Conservation (phyloP, 2,113 vertebrate species). For the Spea multiplicata region DNA sequence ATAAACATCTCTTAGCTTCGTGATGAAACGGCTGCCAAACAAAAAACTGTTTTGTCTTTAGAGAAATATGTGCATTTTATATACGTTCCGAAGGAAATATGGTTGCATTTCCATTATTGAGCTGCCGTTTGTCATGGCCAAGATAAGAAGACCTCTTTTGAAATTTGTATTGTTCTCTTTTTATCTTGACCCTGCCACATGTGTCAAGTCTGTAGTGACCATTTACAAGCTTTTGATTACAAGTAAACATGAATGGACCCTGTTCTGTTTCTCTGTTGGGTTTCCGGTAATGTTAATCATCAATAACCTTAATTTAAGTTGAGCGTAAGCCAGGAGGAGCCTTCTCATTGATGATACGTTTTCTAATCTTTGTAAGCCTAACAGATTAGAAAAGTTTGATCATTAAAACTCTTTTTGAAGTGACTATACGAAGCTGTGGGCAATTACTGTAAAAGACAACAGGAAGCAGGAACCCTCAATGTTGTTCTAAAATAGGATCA, state of each 20-base stretch:
- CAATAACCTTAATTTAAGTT: constrained; percentile 28
- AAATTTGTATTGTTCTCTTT: constrained; percentile 7
- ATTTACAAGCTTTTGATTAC: neutral
- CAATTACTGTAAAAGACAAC: constrained; percentile 21
- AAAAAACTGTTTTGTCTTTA: neutral
- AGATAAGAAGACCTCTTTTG: neutral
- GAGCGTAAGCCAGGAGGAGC: neutral
- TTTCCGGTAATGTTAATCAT: constrained; percentile 10
- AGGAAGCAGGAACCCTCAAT: neutral
- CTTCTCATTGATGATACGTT: constrained; percentile 24
- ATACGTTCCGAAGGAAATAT: neutral
- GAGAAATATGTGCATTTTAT: neutral
- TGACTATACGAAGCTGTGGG: constrained; percentile 14
- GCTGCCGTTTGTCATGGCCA: neutral
- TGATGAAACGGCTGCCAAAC: neutral
- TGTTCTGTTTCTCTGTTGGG: neutral
- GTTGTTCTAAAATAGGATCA: neutral
- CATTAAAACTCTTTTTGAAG: constrained; percentile 37
- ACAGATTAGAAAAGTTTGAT: constrained; percentile 20
- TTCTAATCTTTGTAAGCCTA: neutral
- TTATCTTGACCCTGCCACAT: constrained; percentile 10
- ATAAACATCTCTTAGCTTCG: constrained; percentile 9
- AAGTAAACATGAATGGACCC: neutral
- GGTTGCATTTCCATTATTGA: neutral
- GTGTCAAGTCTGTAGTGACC: neutral